Conservation (phyloP, 2,797 vertebrate species). For the Aulostomus chinensis region DNA sequence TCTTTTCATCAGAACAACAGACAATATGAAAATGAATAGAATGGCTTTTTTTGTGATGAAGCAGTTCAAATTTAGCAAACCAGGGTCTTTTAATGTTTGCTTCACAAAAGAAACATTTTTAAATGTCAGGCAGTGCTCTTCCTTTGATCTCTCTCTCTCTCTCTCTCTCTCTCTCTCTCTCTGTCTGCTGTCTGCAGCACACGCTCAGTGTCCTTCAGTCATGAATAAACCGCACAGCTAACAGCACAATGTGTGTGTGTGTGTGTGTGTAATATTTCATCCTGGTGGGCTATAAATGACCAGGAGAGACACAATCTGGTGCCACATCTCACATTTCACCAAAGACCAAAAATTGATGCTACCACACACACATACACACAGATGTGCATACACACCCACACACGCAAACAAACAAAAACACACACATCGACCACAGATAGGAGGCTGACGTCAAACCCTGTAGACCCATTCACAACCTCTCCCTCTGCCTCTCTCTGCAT, state of each 20-base stretch:
- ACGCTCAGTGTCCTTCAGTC: not conserved
- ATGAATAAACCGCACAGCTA: constrained; percentile 5
- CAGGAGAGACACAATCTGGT: constrained; percentile 15
- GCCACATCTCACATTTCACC: constrained; percentile 44
- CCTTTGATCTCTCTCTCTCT: not conserved
- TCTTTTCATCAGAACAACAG: constrained; percentile 16
- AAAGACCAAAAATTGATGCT: constrained; percentile 48
- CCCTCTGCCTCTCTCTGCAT: constrained; percentile 25
- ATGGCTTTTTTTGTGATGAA: constrained; percentile 14
- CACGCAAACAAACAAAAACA: constrained; percentile 34
- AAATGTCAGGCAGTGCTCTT: constrained; percentile 19
- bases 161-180: no score
- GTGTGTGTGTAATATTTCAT: constrained; percentile 2
- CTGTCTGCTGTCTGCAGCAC: no score
- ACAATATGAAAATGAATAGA: constrained; percentile 12
- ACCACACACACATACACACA: constrained; percentile 20
- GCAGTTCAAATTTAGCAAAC: constrained; percentile 11
- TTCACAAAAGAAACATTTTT: constrained; percentile 3
- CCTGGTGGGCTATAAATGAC: constrained; percentile 22
- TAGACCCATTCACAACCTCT: constrained; percentile 57
- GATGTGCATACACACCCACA: constrained; percentile 28
- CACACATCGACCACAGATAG: constrained; percentile 52
- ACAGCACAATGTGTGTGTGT: no score
- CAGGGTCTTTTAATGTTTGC: not conserved
- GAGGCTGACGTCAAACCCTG: constrained; percentile 69